Evolutionary conservation across 2,797 vertebrate genomes (phyloP).

Genomic region (Sternarchorhynchus goeldii): DNA sequence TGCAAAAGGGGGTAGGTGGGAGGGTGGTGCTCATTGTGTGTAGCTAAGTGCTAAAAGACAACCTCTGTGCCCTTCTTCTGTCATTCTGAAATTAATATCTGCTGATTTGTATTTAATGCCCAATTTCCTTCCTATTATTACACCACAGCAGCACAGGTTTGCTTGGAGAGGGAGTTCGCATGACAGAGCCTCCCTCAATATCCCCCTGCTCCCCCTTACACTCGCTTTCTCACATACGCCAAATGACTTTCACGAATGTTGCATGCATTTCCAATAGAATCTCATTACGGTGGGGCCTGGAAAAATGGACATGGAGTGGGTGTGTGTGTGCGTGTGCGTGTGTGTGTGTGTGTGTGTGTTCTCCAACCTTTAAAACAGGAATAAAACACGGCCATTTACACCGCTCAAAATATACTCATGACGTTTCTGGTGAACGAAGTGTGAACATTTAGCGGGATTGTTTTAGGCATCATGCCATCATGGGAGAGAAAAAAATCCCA

Average conservation of each 20-base stretch:
- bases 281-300: constrained; percentile 52
- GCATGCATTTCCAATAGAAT: constrained; percentile 58
- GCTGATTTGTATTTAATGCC: constrained; percentile 79
- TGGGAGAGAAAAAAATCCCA: constrained; percentile 20
- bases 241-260: constrained; percentile 65
- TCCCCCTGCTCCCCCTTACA: constrained; percentile 55
- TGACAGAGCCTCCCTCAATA: constrained; percentile 61
- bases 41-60: constrained; percentile 55
- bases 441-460: constrained; percentile 45
- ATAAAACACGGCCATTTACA: constrained; percentile 43
- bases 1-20: constrained; percentile 58
- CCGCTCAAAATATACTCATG: constrained; percentile 50
- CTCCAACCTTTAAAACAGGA: constrained; percentile 44
- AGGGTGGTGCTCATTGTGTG: constrained; percentile 59
- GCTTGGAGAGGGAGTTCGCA: constrained; percentile 66
- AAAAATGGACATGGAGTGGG: constrained; percentile 39
- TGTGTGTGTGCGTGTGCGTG: constrained; percentile 3
- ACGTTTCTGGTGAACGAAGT: constrained; percentile 51
- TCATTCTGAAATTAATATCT: constrained; percentile 69
- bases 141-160: constrained; percentile 64
- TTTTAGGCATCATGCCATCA: constrained; percentile 46
- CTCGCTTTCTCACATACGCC: constrained; percentile 65
- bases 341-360: constrained; percentile 35
- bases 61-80: constrained; percentile 63
- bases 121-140: constrained; percentile 76